Percentiles rank a stretch among this genome's conserved stretches.
Evolutionary conservation across 1,140 invertebrate species (phyloP).

Genomic region (Eciton burchellii): DNA sequence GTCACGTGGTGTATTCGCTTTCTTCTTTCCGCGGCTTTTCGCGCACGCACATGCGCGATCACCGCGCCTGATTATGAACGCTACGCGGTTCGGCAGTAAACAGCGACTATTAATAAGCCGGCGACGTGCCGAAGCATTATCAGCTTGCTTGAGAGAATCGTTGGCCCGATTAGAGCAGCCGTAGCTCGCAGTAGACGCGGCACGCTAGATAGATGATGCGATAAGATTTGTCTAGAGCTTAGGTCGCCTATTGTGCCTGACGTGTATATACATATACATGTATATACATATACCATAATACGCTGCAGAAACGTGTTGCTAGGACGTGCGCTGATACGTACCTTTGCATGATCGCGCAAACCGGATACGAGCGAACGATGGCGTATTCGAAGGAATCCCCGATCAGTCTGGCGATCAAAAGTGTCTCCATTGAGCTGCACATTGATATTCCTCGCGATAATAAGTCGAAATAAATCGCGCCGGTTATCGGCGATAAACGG

Average conservation of each 20-base stretch:
- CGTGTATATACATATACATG: too few species aligned
- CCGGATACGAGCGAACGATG: background rate
- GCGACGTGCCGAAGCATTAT: constrained; percentile 31
- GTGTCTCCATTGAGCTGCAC: background rate
- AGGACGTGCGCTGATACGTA: constrained; percentile 36
- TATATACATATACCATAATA: too few species aligned
- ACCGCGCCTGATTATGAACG: constrained; percentile 19
- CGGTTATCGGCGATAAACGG: background rate
- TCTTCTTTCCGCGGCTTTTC: constrained; percentile 6
- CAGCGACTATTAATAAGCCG: constrained; percentile 56
- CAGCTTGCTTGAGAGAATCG: constrained; percentile 39
- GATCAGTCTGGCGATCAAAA: constrained; percentile 6
- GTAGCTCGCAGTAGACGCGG: constrained; percentile 33
- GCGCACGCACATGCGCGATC: background rate
- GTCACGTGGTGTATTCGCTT: constrained; percentile 25
- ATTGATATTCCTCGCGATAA: constrained; percentile 9
- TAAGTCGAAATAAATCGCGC: background rate
- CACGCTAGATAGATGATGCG: constrained; percentile 25
- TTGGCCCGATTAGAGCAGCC: constrained; percentile 39
- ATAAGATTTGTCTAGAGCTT: constrained; percentile 56
- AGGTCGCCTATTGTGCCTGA: constrained; percentile 25
- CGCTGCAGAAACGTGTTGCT: constrained; percentile 23
- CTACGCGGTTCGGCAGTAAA: constrained; percentile 41
- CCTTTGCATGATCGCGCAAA: constrained; percentile 16
- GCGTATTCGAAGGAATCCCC: background rate